Evolutionary conservation across 2,888 invertebrate species (phyloP).

Genomic region (Syrphus vitripennis): DNA sequence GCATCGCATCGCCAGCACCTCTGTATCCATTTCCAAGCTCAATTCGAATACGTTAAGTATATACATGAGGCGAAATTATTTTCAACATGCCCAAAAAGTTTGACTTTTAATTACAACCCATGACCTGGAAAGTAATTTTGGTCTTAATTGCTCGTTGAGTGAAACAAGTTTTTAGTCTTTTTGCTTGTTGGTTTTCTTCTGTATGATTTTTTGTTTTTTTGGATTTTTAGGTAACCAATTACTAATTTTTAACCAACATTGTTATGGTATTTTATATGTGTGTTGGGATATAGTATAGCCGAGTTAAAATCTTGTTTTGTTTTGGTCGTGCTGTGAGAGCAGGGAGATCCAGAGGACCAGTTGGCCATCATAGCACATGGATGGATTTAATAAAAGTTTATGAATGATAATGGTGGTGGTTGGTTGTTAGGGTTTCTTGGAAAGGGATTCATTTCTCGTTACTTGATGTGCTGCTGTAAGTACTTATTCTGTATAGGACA

Average conservation of each 20-base stretch:
- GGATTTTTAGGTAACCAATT: slow-evolving; percentile 66
- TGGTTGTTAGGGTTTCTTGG: slow-evolving; percentile 2
- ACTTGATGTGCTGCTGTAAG: slow-evolving; percentile 3
- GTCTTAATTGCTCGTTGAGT: slow-evolving; percentile 73
- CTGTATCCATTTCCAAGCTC: slow-evolving; percentile 41
- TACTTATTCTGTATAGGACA: slow-evolving; percentile 30
- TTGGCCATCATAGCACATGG: slow-evolving; percentile 36
- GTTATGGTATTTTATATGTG: slow-evolving; percentile 65
- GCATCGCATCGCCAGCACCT: background rate
- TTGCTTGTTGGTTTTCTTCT: slow-evolving; percentile 54
- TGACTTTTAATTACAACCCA: slow-evolving; percentile 73
- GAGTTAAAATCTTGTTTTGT: slow-evolving; percentile 19
- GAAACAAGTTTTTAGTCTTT: slow-evolving; percentile 72
- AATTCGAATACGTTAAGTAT: slow-evolving; percentile 67
- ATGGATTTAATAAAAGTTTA: slow-evolving; percentile 68
- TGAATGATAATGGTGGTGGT: slow-evolving; percentile 51
- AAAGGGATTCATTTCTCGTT: background rate
- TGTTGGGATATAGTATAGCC: slow-evolving; percentile 22
- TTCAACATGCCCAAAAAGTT: slow-evolving; percentile 71
- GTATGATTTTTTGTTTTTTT: slow-evolving; percentile 31
- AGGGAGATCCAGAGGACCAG: background rate
- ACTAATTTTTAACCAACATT: slow-evolving; percentile 69
- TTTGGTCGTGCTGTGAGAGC: slow-evolving; percentile 8
- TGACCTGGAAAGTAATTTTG: slow-evolving; percentile 73
- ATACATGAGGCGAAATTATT: slow-evolving; percentile 70